Conservation (phyloP, 2,888 invertebrate genomes). For the Noctua janthe region DNA sequence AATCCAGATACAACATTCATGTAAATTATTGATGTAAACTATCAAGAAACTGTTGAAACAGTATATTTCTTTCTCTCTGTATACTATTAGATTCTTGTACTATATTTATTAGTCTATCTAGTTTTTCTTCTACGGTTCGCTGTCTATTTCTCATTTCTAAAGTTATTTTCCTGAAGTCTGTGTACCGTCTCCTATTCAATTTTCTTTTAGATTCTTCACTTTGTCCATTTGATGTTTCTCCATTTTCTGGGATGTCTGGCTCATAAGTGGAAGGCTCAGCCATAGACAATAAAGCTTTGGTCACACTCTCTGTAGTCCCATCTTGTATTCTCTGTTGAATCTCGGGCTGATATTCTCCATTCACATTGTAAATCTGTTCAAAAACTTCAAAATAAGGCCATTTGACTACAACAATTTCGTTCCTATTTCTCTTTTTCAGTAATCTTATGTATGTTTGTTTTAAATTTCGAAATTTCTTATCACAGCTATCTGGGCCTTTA, state of each 20-base stretch:
- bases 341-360: constrained; percentile 85
- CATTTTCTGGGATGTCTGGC: constrained; percentile 70
- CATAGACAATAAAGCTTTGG: constrained; percentile 82
- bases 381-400: constrained; percentile 87
- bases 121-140: constrained; percentile 83
- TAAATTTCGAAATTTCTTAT: constrained; percentile 87
- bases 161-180: constrained; percentile 83
- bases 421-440: constrained; percentile 81
- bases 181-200: constrained; percentile 77
- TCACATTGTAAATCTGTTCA: constrained; percentile 83
- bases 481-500: constrained; percentile 84
- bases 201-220: constrained; percentile 79
- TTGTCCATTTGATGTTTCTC: constrained; percentile 75
- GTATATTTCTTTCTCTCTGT: constrained; percentile 84
- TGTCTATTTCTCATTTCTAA: constrained; percentile 86
- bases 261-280: constrained; percentile 75
- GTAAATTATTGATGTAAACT: constrained; percentile 75
- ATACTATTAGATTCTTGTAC: constrained; percentile 88
- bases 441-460: constrained; percentile 86
- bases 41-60: constrained; percentile 85
- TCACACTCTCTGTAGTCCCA: constrained; percentile 78
- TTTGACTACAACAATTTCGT: constrained; percentile 79
- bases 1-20: constrained; percentile 39
- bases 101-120: constrained; percentile 86
- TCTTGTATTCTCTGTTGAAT: constrained; percentile 84